Evolutionary conservation across 92 coral and sea anemone genomes (phyloP).

Genomic region (Meandrina meandrites): DNA sequence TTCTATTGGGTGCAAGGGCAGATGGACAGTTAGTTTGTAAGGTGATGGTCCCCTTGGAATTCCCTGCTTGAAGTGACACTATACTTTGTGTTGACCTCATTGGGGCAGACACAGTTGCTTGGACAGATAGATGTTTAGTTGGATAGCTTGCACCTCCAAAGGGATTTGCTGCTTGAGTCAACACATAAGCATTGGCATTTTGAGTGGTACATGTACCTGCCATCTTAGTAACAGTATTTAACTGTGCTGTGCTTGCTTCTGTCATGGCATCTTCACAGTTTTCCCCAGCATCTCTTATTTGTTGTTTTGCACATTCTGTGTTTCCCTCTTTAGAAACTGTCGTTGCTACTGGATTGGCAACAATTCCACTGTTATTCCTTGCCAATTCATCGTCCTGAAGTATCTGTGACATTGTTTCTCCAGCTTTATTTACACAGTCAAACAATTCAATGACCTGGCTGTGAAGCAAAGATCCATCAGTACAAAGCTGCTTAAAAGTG

Average conservation of each 20-base stretch:
- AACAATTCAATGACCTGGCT: constrained; percentile 2
- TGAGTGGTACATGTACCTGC: not conserved
- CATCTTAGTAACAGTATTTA: not conserved
- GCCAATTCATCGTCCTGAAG: not conserved
- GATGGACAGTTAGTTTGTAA: not conserved
- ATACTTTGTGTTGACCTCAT: not conserved
- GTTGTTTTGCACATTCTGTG: not conserved
- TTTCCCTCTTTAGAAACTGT: not conserved
- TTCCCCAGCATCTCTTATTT: not conserved
- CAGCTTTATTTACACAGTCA: constrained; percentile 10
- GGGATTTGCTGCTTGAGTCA: not conserved
- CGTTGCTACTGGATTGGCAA: not conserved
- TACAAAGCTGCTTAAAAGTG: constrained; percentile 6
- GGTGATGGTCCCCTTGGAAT: not conserved
- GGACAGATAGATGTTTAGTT: not conserved
- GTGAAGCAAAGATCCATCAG: not conserved
- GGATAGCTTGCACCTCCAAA: not conserved
- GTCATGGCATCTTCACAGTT: not conserved
- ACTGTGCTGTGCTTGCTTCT: not conserved
- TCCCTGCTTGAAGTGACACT: not conserved
- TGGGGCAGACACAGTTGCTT: not conserved
- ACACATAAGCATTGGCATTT: not conserved
- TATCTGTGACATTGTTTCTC: constrained; percentile 22
- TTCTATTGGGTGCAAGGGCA: not conserved
- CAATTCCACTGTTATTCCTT: not conserved